Percentiles rank a stretch among this genome's conserved stretches.
Conservation (phyloP, 2,888 invertebrate species). For the Arge pagana region DNA sequence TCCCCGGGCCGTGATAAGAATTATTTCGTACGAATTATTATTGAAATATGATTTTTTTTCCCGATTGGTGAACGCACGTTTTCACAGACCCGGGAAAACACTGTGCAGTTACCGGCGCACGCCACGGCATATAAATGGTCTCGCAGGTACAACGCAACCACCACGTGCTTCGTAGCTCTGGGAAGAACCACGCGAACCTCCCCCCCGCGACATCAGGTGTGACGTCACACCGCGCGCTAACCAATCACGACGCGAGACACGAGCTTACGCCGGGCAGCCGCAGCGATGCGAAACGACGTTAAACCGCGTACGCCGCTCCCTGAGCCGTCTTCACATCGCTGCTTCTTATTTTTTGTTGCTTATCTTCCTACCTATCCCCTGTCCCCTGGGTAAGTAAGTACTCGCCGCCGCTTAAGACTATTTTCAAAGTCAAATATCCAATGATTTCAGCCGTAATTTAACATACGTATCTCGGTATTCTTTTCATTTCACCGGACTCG, state of each 20-base stretch:
- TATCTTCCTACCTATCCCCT: background rate
- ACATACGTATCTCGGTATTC: too few relatives aligned
- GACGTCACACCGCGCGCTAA: constrained; percentile 11
- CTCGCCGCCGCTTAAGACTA: too few relatives aligned
- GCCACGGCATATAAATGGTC: constrained; percentile 6
- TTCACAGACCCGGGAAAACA: constrained; percentile 14
- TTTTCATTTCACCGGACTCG: too few relatives aligned
- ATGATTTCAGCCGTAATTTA: too few relatives aligned
- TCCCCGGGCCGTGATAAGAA: too few relatives aligned
- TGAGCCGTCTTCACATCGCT: too few relatives aligned
- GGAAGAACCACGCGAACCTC: constrained; percentile 6
- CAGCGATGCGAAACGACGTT: too few relatives aligned
- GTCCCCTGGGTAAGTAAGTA: too few relatives aligned
- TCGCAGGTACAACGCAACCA: constrained; percentile 13
- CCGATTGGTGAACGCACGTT: too few relatives aligned
- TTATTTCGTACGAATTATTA: too few relatives aligned
- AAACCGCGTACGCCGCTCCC: background rate
- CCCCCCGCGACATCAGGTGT: constrained; percentile 4
- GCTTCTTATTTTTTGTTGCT: background rate
- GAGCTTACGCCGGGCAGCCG: background rate
- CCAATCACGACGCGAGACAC: background rate
- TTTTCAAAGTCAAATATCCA: too few relatives aligned
- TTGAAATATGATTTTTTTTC: too few relatives aligned
- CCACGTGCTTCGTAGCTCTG: constrained; percentile 17
- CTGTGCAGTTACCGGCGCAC: constrained; percentile 16